Evolutionary conservation across 2,113 vertebrate species (phyloP).

Genomic region (Clarias magur): DNA sequence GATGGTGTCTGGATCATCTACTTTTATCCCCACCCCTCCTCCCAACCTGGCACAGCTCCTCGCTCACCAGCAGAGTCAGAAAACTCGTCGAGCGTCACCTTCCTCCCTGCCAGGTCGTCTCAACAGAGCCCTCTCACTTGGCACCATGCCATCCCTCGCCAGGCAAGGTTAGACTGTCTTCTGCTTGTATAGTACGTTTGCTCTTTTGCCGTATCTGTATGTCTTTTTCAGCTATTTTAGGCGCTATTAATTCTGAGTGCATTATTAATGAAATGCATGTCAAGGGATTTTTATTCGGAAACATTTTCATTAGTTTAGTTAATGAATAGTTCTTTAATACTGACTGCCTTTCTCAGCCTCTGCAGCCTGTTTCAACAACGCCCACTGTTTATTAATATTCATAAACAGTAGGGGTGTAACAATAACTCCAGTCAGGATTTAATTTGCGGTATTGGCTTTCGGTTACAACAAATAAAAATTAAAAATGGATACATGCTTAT

Average conservation of each 20-base stretch:
- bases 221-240: neutral
- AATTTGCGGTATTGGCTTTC: neutral
- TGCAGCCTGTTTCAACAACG: neutral
- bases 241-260: neutral
- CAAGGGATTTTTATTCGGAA: neutral
- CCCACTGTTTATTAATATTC: constrained; percentile 4
- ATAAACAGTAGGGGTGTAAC: neutral
- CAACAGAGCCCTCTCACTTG: constrained; percentile 85
- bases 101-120: constrained; percentile 89
- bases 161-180: constrained; percentile 77
- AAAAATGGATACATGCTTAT: too few relatives aligned
- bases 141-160: constrained; percentile 87
- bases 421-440: neutral
- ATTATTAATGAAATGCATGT: neutral
- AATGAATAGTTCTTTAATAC: neutral
- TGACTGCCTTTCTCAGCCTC: neutral
- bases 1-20: constrained; percentile 56
- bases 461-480: neutral
- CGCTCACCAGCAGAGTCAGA: constrained; percentile 76
- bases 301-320: neutral
- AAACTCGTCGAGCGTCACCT: constrained; percentile 76
- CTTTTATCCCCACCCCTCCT: constrained; percentile 82
- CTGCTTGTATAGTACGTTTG: neutral
- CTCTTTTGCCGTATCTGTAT: neutral
- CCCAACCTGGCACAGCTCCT: constrained; percentile 83